Base-by-base conservation (phyloP, 1,140 invertebrate genomes). In the Drosophila parabipectinata region DNA sequence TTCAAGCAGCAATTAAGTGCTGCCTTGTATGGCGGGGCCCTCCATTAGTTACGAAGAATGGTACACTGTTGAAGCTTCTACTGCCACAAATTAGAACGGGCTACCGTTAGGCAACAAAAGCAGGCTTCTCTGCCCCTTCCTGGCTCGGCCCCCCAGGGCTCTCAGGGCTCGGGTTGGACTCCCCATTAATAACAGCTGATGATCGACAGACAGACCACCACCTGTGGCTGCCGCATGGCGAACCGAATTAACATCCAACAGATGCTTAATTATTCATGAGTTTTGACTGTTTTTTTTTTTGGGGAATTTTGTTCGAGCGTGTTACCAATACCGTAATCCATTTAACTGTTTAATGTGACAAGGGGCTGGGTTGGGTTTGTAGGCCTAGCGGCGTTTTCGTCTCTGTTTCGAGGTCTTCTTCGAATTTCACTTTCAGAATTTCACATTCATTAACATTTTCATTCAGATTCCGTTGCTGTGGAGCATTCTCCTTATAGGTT, bases 251-350 rank as follows among this genome's bases (percentile, higher is more conserved):
- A 21, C 21, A 21, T 21, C 21, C 21, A 21, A 21, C 21, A 21
- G 21, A 21, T 21, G 21, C 63, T 87, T 67, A 69, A 87, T 63
- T 85, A 85, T 85, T 85, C 81, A 85, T 85, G 81, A 87, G 68
- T 24, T 44, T 79, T 47, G 77, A 44, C 52, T 39, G 15, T 41
- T 50, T 34, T 30, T 30, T 28, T 30, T 1, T 50, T 28, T 34
- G 44, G 28, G 48, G 62, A 74, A 58, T 74, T 58, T 71, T 58
- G 10, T 72, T 60, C 14, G 52, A 56, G 57, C 72, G 53, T 52
- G 63, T 69, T 87, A 77, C 76, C 77, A 78, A 78, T 75, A 85
- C 82, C 82, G 82, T 87, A 87, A 87, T 87, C 74, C 55, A 82
- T 67, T 87, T 85, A 81, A 87, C 82, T 85, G 81, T 85, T 85